phyloP scores from a whole-genome alignment of 30 jellyfish, hydroid and myxozoan species.

The Aurelia aurita complex sp. Pacific region DNA sequence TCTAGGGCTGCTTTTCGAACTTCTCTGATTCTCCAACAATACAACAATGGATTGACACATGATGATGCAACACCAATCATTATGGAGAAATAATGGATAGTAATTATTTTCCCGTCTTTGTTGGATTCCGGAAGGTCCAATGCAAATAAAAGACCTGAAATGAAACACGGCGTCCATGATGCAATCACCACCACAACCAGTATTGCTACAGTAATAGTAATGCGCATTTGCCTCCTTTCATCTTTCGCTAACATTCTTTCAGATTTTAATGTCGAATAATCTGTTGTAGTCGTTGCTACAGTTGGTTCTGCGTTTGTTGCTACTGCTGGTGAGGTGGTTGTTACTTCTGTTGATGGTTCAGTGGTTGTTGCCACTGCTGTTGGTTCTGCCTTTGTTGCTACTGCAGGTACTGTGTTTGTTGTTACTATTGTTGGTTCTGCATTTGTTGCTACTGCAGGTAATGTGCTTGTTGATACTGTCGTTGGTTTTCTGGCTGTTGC shows the following conservation, averaged over 20 bases:
- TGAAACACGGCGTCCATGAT: slow-evolving; percentile 58
- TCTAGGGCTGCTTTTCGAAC: slow-evolving; percentile 52
- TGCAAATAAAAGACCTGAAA: slow-evolving; percentile 42
- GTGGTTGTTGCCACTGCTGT: not conserved
- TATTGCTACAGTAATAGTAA: slow-evolving; percentile 38
- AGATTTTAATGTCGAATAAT: not conserved
- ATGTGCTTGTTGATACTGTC: not conserved
- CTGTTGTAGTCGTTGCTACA: too few species aligned
- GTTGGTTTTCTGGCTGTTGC: too few species aligned
- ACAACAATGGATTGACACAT: slow-evolving; percentile 52
- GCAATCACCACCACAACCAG: slow-evolving; percentile 15
- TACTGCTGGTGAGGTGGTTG: too few species aligned
- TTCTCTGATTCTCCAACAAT: slow-evolving; percentile 48
- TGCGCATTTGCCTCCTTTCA: slow-evolving; percentile 44
- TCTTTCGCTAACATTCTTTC: slow-evolving; percentile 16
- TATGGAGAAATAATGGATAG: slow-evolving; percentile 30
- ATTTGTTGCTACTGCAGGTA: not conserved
- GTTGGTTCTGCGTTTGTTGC: not conserved
- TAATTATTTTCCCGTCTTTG: slow-evolving; percentile 8
- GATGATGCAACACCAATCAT: slow-evolving; percentile 46
- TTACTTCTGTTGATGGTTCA: not conserved
- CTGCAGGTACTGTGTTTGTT: too few species aligned
- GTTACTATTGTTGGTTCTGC: too few species aligned
- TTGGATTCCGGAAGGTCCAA: slow-evolving; percentile 26
- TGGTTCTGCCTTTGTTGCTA: not conserved